phyloP scores from a whole-genome alignment of 1,140 invertebrate genomes.

The Cotesia glomerata region DNA sequence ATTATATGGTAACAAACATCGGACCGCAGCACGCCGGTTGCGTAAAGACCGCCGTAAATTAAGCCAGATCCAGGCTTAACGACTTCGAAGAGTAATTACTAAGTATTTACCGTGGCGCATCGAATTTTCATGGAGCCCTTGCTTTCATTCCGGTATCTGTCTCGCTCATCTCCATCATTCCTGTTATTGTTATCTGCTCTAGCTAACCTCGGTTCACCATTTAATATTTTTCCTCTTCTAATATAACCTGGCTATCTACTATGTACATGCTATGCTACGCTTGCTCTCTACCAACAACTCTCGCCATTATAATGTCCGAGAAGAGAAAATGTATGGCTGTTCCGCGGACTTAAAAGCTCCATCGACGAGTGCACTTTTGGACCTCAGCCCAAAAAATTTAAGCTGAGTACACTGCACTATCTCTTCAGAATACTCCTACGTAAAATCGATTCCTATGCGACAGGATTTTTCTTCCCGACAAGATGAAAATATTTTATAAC shows the following conservation, averaged over 20 bases:
- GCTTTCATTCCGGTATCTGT: not conserved
- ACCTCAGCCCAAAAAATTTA: conserved; percentile 23
- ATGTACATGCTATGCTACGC: too few relatives aligned
- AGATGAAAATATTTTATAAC: too few relatives aligned
- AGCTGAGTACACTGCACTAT: conserved; percentile 11
- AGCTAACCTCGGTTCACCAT: not conserved
- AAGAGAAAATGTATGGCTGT: too few relatives aligned
- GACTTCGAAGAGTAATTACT: conserved; percentile 27
- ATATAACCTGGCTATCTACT: too few relatives aligned
- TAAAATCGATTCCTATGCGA: conserved; percentile 26
- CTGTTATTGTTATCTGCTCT: not conserved
- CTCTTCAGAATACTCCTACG: not conserved
- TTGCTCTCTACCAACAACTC: not conserved
- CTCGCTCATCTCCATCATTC: not conserved
- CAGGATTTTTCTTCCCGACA: conserved; percentile 7
- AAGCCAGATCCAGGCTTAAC: conserved; percentile 32
- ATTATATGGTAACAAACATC: conserved; percentile 15
- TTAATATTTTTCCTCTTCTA: not conserved
- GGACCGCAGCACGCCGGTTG: conserved; percentile 19
- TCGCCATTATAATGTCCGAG: not conserved
- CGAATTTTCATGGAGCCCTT: conserved; percentile 19
- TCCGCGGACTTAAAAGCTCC: conserved; percentile 1
- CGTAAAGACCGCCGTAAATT: conserved; percentile 33
- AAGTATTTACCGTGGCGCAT: conserved; percentile 24
- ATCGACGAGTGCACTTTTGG: conserved; percentile 26